Evolutionary conservation across 1,140 invertebrate genomes (phyloP).

Genomic region (Drosophila insularis): DNA sequence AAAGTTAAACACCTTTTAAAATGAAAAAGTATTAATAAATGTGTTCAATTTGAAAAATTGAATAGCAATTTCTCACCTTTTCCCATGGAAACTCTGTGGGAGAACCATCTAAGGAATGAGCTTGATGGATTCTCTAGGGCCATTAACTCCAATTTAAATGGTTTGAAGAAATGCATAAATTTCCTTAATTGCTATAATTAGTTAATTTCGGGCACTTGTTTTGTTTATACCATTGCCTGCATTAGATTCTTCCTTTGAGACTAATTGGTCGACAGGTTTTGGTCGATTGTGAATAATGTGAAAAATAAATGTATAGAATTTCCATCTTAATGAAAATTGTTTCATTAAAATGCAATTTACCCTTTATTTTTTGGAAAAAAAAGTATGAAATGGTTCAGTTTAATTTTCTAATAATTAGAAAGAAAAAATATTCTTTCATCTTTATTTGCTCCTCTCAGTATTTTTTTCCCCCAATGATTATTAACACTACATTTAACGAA

Average conservation of each 20-base stretch:
- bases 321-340: constrained; percentile 1
- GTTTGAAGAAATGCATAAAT: neutral
- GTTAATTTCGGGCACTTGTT: neutral
- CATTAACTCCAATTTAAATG: neutral
- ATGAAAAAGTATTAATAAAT: too few relatives aligned
- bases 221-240: neutral
- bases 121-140: neutral
- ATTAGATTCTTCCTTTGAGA: neutral
- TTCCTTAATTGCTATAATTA: neutral
- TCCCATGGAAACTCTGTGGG: neutral
- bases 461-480: constrained; percentile 6
- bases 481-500: constrained; percentile 46
- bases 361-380: neutral
- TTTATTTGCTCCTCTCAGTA: neutral
- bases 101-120: neutral
- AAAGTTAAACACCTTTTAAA: too few relatives aligned
- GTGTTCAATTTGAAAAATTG: too few relatives aligned
- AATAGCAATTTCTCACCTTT: too few relatives aligned
- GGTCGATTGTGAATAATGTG: neutral
- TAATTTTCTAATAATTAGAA: neutral
- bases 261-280: neutral
- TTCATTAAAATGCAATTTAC: constrained; percentile 2
- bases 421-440: neutral
- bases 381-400: neutral
- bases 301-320: constrained; percentile 4